Evolutionary conservation across 2,888 invertebrate species (phyloP), one percentile per base, ranked within the genome.

Genomic region (Amorpha juglandis): DNA sequence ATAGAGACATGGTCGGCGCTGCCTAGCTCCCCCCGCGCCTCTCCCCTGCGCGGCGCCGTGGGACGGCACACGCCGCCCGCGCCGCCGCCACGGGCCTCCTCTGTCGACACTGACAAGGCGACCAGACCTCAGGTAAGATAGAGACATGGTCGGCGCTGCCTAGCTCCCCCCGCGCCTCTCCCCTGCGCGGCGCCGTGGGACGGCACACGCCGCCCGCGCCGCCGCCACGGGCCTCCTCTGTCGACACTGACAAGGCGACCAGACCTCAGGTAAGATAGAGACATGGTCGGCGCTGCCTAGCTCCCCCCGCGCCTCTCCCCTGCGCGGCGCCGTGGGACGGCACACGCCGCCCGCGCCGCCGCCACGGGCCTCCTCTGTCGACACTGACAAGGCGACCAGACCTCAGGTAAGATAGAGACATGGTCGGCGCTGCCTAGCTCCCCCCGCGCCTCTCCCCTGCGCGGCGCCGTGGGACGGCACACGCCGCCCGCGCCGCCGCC

Each of bases 361-460:
- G 66, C 91, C 90, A 0, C 71, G 92, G 0, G 88, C 89, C 12
- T 84, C 87, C 45, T 85, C 90, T 0, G 84, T 83, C 0, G 86
- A 86, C 48, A 79, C 79, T 12, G 87, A 88, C 2, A 77, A 84
- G 50, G 50, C 78, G 0, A 35, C 73, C 0, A 68, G 90, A 0
- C 90, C 90, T 1, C 86, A 78, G 96, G 98, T 0, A 98, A 98
- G 87, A 95, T 98, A 87, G 99, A 99, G 88, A 92, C 98, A 19
- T 97, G 97, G 74, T 96, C 97, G 0, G 97, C 97, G 0, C 97
- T 99, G 82, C 97, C 98, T 14, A 70, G 62, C 69, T 72, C 73
- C n/a, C n/a, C n/a, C 0, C 79, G 90, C 80, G 71, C 88, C 69
- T 76, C 79, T 78, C 74, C 88, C 11, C 83, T 84, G 63, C 80